These are phyloP conservation scores for Drosophila pseudoobscura DNA, from an alignment of 1,140 invertebrate species.

Conservation along the genomic window DNA sequence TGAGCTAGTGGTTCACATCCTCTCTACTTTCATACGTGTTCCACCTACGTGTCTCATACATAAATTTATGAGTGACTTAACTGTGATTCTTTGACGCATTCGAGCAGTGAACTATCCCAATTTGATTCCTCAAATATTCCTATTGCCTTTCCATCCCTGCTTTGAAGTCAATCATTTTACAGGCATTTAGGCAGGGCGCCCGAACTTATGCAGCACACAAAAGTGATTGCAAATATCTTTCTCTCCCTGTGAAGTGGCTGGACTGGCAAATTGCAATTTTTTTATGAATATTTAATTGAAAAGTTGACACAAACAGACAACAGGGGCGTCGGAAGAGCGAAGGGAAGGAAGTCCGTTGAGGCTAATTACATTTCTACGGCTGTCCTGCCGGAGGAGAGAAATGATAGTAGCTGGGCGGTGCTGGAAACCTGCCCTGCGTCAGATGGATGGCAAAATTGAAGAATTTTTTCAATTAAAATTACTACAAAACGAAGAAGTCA, in stretches of 20 bases:
- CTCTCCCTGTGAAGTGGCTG: constrained; percentile 46
- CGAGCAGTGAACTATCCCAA: too few relatives aligned
- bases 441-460: constrained; percentile 78
- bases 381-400: constrained; percentile 55
- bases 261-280: constrained; percentile 68
- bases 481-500: constrained; percentile 47
- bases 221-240: constrained; percentile 70
- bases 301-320: constrained; percentile 70
- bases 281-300: constrained; percentile 78
- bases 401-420: constrained; percentile 11
- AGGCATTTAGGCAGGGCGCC: constrained; percentile 48
- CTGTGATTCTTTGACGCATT: too few relatives aligned
- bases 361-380: constrained; percentile 75
- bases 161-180: constrained; percentile 42
- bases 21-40: too few relatives aligned
- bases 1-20: too few relatives aligned
- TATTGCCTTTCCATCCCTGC: background rate
- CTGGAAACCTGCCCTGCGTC: constrained; percentile 12
- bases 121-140: background rate
- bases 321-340: background rate
- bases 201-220: constrained; percentile 69
- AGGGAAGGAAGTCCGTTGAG: constrained; percentile 11
- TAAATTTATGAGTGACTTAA: too few relatives aligned
- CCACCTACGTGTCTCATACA: too few relatives aligned
- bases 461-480: constrained; percentile 82